Evolutionary conservation across 2,888 invertebrate species (phyloP).

Genomic region (Napeogenes sylphis): DNA sequence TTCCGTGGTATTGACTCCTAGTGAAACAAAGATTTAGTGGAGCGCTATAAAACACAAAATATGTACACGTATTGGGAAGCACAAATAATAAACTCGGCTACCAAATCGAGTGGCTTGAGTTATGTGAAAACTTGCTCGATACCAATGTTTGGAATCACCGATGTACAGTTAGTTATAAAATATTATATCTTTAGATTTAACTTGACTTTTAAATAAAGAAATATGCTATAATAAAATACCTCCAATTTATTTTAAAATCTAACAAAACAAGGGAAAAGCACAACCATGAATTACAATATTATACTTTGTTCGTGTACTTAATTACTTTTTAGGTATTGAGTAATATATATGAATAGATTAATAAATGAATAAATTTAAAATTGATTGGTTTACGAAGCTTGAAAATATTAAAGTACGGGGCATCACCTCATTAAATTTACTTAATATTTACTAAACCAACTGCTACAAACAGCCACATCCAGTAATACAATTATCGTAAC

Average conservation of each 20-base stretch:
- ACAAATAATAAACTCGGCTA: conserved; percentile 71
- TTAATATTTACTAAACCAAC: neutral
- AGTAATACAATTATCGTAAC: conserved; percentile 20
- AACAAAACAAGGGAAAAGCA: too few species aligned
- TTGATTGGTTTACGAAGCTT: too few species aligned
- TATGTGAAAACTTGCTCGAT: conserved; percentile 71
- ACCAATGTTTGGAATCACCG: conserved; percentile 43
- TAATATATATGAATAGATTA: too few species aligned
- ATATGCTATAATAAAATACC: too few species aligned
- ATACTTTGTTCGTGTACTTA: too few species aligned
- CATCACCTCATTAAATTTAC: neutral
- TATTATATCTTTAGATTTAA: conserved; percentile 23
- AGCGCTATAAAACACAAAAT: conserved; percentile 54
- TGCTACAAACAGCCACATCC: conserved; percentile 16
- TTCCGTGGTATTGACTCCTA: conserved; percentile 28
- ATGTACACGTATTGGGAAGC: conserved; percentile 49
- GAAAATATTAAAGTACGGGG: too few species aligned
- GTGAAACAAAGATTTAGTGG: conserved; percentile 51
- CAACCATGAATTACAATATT: too few species aligned
- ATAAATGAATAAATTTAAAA: too few species aligned
- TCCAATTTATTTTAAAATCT: too few species aligned
- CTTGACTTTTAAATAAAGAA: too few species aligned
- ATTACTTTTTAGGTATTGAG: too few species aligned
- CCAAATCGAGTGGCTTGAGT: conserved; percentile 74
- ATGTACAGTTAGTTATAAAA: conserved; percentile 42